These are phyloP conservation scores for Lasioglossum albipes DNA, from an alignment of 1,140 invertebrate genomes.

Conservation along the genomic window DNA sequence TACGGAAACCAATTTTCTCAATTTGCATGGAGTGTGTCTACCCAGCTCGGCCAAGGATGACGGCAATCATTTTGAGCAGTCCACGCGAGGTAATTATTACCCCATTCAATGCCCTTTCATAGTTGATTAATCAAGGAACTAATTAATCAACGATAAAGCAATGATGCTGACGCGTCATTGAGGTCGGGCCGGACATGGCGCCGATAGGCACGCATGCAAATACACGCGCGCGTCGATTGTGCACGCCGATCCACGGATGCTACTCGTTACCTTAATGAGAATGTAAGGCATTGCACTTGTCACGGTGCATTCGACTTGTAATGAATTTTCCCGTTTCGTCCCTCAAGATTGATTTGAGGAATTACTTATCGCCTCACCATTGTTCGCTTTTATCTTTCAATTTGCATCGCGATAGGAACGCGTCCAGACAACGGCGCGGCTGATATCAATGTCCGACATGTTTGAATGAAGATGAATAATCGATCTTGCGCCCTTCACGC, in stretches of 20 bases:
- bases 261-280: conserved; percentile 40
- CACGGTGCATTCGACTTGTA: conserved; percentile 30
- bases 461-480: not conserved
- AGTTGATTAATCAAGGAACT: conserved; percentile 42
- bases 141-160: conserved; percentile 47
- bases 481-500: not conserved
- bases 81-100: conserved; percentile 21
- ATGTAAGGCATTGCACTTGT: conserved; percentile 44
- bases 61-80: not conserved
- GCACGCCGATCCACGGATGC: conserved; percentile 24
- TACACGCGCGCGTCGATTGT: conserved; percentile 27
- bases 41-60: not conserved
- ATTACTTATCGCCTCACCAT: conserved; percentile 21
- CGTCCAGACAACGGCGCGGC: not conserved
- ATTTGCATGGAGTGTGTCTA: not conserved
- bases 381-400: conserved; percentile 32
- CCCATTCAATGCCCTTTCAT: not conserved
- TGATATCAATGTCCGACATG: not conserved
- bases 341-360: conserved; percentile 28
- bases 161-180: conserved; percentile 32
- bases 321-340: conserved; percentile 28
- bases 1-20: not conserved
- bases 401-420: conserved; percentile 17
- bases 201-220: conserved; percentile 19
- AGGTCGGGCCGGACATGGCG: conserved; percentile 4